A percentile compares a stretch with the other conserved stretches of the same genome.
Evolutionary conservation across 2,888 invertebrate species (phyloP).

Genomic region (Noctua janthina): DNA sequence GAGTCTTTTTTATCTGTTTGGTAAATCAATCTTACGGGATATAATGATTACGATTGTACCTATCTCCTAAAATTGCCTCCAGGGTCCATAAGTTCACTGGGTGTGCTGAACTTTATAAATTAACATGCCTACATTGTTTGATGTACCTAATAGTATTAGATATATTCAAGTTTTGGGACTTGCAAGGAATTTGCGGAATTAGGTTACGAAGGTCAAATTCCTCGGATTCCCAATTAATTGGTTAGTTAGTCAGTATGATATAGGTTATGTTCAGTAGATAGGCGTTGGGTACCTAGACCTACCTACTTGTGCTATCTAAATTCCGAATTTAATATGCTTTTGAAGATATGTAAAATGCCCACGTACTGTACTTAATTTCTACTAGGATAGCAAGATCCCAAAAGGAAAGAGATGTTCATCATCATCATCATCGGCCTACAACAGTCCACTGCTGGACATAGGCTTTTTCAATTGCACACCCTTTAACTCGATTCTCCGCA

Average conservation of each 20-base stretch:
- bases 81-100: not conserved
- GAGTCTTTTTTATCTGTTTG: no score
- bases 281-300: not conserved
- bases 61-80: not conserved
- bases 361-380: not conserved
- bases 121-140: conserved; percentile 30
- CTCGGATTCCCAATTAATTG: conserved; percentile 21
- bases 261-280: not conserved
- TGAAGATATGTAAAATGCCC: no score
- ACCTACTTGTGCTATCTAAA: not conserved
- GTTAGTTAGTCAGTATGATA: conserved; percentile 19
- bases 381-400: not conserved
- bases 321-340: not conserved
- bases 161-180: conserved; percentile 29
- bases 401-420: not conserved
- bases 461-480: no score
- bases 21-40: no score
- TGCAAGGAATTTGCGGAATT: conserved; percentile 44
- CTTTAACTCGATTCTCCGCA: no score
- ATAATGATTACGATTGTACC: not conserved
- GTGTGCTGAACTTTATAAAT: not conserved
- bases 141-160: conserved; percentile 27
- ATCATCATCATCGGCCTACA: no score
- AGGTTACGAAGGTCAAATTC: conserved; percentile 43
- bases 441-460: no score